These are phyloP conservation scores for Potamarius usumacintae DNA, from an alignment of 2,113 vertebrate genomes.

Conservation along the genomic window DNA sequence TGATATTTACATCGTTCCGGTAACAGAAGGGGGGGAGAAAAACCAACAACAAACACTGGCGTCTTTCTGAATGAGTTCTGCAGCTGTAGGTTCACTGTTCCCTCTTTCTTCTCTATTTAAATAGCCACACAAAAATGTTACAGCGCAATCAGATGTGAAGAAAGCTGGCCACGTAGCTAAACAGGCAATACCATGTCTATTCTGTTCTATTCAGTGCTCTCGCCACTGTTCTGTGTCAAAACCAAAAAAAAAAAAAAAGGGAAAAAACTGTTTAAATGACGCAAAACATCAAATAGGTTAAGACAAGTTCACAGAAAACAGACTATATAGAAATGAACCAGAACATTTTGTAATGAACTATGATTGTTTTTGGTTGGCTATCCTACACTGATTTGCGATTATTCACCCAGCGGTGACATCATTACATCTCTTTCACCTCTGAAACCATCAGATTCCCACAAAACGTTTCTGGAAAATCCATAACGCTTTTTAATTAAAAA, in stretches of 20 bases:
- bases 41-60: neutral
- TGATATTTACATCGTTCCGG: slow-evolving; percentile 11
- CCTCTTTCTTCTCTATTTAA: neutral
- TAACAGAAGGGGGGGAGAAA: neutral
- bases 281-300: neutral
- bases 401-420: neutral
- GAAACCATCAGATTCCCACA: neutral
- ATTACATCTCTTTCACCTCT: neutral
- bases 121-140: neutral
- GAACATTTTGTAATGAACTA: neutral
- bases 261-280: neutral
- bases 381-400: neutral
- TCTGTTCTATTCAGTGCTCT: neutral
- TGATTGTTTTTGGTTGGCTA: neutral
- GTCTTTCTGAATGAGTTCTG: neutral
- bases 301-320: neutral
- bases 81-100: neutral
- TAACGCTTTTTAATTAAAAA: neutral
- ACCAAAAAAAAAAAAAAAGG: neutral
- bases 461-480: neutral
- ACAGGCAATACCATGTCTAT: neutral
- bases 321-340: neutral
- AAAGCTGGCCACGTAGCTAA: neutral
- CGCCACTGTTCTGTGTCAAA: neutral
- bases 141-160: neutral